Evolutionary conservation across 35 echinoderm and acorn worm species (phyloP).

Genomic region (Holothuria glaberrima): DNA sequence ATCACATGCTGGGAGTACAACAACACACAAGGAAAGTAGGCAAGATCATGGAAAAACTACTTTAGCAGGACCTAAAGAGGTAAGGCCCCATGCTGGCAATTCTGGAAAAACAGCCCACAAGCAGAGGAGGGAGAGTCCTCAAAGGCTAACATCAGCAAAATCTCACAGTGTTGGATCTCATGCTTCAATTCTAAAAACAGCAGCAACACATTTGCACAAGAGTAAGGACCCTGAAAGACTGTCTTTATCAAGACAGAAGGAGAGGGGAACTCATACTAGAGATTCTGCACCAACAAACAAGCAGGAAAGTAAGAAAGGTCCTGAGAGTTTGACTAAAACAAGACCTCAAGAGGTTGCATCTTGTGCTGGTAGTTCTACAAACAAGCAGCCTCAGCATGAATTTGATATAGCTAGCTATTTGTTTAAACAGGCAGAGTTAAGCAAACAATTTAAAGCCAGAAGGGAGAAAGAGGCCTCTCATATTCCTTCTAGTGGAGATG

Average conservation of each 20-base stretch:
- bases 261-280: too few species aligned
- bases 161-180: background rate
- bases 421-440: conserved; percentile 20
- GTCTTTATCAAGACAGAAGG: background rate
- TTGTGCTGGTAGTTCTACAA: conserved; percentile 10
- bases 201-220: background rate
- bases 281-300: background rate
- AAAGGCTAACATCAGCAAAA: background rate
- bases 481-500: conserved; percentile 4
- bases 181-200: background rate
- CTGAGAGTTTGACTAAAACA: background rate
- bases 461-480: background rate
- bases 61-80: background rate
- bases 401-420: background rate
- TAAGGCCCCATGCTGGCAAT: background rate
- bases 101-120: background rate
- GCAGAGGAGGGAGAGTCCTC: background rate
- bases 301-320: background rate
- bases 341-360: background rate
- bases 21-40: background rate
- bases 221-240: too few species aligned
- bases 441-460: background rate
- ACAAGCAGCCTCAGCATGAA: background rate
- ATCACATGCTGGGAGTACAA: background rate
- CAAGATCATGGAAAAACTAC: background rate